phyloP scores from a whole-genome alignment of 2,797 vertebrate species.

The Aphelocoma californica region DNA sequence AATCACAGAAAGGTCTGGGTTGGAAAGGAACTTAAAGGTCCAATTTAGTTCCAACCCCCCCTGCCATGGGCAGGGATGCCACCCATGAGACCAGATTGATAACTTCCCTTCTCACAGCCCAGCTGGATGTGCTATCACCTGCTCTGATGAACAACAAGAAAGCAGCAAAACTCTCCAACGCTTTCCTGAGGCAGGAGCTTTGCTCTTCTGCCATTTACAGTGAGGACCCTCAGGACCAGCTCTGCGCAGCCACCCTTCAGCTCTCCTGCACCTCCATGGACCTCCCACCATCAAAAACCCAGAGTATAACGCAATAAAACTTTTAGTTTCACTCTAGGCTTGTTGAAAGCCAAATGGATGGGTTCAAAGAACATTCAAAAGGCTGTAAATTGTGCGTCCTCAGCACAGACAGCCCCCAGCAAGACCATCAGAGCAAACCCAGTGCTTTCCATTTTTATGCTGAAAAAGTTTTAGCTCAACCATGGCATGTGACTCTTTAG shows the following conservation, averaged over 20 bases:
- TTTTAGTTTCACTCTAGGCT: neutral
- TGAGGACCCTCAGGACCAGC: neutral
- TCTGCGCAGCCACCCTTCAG: neutral
- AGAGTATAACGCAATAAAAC: neutral
- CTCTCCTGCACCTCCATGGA: neutral
- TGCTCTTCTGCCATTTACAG: neutral
- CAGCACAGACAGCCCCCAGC: neutral
- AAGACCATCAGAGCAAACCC: neutral
- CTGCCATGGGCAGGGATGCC: neutral
- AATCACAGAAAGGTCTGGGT: neutral
- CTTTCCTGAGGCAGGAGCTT: neutral
- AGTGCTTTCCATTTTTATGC: neutral
- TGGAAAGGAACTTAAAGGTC: neutral
- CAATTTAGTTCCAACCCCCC: neutral
- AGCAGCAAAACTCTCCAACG: neutral
- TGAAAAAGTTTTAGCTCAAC: neutral
- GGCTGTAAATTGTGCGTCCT: neutral
- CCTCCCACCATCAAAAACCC: neutral
- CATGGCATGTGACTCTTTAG: rapidly evolving
- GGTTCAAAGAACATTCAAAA: neutral
- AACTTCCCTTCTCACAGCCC: neutral
- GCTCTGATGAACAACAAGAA: neutral
- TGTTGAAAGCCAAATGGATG: neutral
- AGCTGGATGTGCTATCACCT: neutral
- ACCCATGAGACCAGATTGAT: neutral